Percentiles rank a stretch among this genome's conserved stretches.
phyloP scores from a whole-genome alignment of 2,797 vertebrate genomes.

The Neomorphus geoffroyi region DNA sequence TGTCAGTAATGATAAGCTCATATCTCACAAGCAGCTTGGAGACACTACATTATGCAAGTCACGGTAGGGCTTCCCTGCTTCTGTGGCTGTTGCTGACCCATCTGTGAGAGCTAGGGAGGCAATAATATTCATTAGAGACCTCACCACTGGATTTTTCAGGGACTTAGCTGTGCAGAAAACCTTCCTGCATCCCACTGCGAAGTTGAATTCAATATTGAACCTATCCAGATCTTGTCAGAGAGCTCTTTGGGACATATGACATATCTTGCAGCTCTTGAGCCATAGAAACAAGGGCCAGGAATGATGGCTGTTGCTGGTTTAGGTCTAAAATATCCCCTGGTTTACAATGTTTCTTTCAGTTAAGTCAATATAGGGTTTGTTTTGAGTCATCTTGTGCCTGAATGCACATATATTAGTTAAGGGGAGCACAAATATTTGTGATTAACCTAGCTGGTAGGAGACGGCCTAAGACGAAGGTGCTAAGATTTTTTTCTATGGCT shows the following conservation, averaged over 20 bases:
- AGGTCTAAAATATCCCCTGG: background rate
- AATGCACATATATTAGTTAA: background rate
- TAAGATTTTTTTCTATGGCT: background rate
- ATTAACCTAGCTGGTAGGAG: background rate
- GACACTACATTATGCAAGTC: accelerated
- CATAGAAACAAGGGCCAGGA: background rate
- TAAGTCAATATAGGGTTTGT: background rate
- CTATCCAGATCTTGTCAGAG: background rate
- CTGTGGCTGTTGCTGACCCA: no score
- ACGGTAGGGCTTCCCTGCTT: background rate
- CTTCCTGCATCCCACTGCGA: background rate
- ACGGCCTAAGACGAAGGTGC: background rate
- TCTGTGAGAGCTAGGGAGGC: background rate
- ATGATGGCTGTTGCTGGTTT: background rate
- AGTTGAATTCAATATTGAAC: background rate
- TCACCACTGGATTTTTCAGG: background rate
- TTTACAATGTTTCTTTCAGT: background rate
- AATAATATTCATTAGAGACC: background rate
- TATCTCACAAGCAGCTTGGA: background rate
- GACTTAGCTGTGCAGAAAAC: background rate
- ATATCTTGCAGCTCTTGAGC: background rate
- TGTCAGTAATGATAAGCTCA: accelerated
- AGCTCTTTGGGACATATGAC: background rate
- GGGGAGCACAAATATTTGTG: background rate
- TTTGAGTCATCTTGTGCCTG: background rate